phyloP scores from a whole-genome alignment of 2,888 invertebrate species.

The Electrophaes corylata region DNA sequence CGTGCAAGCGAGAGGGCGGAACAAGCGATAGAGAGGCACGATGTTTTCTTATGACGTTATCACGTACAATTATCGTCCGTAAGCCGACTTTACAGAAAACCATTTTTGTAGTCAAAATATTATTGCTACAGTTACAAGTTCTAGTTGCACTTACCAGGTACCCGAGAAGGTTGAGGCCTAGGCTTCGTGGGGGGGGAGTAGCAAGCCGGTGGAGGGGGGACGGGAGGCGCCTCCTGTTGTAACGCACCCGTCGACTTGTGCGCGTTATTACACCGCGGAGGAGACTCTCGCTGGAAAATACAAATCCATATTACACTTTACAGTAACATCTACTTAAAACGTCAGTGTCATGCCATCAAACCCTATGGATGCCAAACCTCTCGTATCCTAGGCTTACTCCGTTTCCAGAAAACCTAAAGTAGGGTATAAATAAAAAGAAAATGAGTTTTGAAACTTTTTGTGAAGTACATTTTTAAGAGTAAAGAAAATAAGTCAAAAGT shows the following conservation, averaged over 20 bases:
- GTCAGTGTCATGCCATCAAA: not conserved
- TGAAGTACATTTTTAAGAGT: too few relatives aligned
- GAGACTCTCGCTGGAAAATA: constrained; percentile 41
- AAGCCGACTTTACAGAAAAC: too few relatives aligned
- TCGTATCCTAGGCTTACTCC: too few relatives aligned
- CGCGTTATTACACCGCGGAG: constrained; percentile 41
- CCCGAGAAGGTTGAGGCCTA: constrained; percentile 40
- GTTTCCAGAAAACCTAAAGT: not conserved
- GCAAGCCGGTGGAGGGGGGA: constrained; percentile 71
- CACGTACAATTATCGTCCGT: too few relatives aligned
- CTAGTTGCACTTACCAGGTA: constrained; percentile 55
- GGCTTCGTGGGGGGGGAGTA: constrained; percentile 58
- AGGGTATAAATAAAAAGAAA: not conserved
- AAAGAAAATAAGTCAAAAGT: too few relatives aligned
- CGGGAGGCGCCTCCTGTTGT: constrained; percentile 69
- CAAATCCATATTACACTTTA: not conserved
- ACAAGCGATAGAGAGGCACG: too few relatives aligned
- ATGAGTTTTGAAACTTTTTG: too few relatives aligned
- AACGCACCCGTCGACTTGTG: constrained; percentile 73
- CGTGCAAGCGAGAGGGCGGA: too few relatives aligned
- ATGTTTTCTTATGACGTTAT: too few relatives aligned
- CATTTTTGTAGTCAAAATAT: too few relatives aligned
- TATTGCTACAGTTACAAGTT: too few relatives aligned
- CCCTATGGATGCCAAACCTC: too few relatives aligned
- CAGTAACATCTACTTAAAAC: not conserved